Percentiles rank a stretch among this genome's conserved stretches.
phyloP scores from a whole-genome alignment of 2,888 invertebrate genomes.

The Nycteola revayana region DNA sequence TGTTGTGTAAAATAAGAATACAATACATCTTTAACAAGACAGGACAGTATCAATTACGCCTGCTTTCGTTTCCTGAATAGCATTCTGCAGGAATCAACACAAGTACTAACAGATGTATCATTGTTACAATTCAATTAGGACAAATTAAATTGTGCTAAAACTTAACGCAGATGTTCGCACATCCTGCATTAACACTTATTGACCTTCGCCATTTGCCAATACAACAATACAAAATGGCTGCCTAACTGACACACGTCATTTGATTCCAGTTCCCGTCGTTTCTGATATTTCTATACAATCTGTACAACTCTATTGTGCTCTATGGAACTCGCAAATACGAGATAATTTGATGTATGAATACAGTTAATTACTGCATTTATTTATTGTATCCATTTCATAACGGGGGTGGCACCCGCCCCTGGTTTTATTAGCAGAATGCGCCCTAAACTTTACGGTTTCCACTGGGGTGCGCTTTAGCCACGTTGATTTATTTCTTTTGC shows the following conservation, averaged over 20 bases:
- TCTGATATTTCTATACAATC: constrained; percentile 47
- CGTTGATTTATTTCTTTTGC: constrained; percentile 56
- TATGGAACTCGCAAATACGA: constrained; percentile 50
- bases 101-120: constrained; percentile 25
- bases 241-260: constrained; percentile 68
- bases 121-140: constrained; percentile 26
- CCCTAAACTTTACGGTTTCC: constrained; percentile 51
- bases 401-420: constrained; percentile 49
- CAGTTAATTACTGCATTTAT: constrained; percentile 74
- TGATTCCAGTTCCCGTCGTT: constrained; percentile 56
- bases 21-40: too few relatives aligned
- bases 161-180: constrained; percentile 29
- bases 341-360: constrained; percentile 74
- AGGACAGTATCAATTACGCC: constrained; percentile 9
- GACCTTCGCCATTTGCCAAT: constrained; percentile 53
- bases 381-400: constrained; percentile 74
- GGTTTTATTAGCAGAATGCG: constrained; percentile 61
- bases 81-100: constrained; percentile 9
- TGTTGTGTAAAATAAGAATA: too few relatives aligned
- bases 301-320: constrained; percentile 46
- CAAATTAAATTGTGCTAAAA: constrained; percentile 25
- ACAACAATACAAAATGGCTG: constrained; percentile 60
- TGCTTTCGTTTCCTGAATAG: constrained; percentile 14
- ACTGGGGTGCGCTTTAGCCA: constrained; percentile 46
- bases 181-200: constrained; percentile 21